Evolutionary conservation across 2,113 vertebrate genomes (phyloP).

Genomic region (Gopherus flavomarginatus): DNA sequence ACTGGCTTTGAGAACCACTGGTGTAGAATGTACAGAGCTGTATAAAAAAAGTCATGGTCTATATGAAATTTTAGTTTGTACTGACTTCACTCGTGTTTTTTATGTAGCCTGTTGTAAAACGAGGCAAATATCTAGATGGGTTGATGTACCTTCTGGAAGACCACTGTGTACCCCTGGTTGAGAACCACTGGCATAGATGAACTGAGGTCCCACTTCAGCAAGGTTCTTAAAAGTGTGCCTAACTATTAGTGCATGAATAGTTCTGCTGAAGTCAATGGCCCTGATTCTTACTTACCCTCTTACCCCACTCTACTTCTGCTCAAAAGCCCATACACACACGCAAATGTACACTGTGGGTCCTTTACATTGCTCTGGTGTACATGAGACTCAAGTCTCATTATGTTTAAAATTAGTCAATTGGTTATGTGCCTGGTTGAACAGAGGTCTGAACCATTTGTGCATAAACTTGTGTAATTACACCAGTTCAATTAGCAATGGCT

Average conservation of each 20-base stretch:
- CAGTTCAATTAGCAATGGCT: not conserved
- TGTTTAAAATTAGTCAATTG: not conserved
- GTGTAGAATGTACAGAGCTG: no score
- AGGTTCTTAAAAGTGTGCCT: not conserved
- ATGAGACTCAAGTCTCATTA: not conserved
- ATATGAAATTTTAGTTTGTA: no score
- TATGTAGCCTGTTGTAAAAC: no score
- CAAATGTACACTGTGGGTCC: not conserved
- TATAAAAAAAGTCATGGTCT: no score
- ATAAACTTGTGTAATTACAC: conserved; percentile 25
- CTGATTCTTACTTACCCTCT: not conserved
- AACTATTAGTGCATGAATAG: not conserved
- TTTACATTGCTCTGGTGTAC: not conserved
- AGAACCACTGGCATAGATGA: not conserved
- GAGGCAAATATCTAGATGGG: no score
- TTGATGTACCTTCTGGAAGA: no score
- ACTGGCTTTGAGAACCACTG: no score
- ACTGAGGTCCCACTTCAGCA: not conserved
- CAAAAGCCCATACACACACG: not conserved
- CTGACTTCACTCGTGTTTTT: no score
- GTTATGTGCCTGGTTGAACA: not conserved
- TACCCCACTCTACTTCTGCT: not conserved
- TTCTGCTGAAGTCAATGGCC: not conserved
- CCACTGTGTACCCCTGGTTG: no score
- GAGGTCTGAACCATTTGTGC: not conserved